Conservation (phyloP, 2,113 vertebrate genomes). For the Phyllostomus discolor region DNA sequence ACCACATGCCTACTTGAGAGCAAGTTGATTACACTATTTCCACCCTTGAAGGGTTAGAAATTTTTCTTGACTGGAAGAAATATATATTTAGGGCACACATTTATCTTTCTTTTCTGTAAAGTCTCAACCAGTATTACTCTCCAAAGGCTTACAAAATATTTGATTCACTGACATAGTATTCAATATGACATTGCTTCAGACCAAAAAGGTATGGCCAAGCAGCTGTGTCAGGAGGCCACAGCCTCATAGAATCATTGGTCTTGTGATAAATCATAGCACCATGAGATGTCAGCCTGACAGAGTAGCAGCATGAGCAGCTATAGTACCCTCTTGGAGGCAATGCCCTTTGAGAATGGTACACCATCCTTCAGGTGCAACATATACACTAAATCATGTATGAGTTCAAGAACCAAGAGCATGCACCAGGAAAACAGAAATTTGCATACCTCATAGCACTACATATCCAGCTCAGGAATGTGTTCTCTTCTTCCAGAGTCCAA, state of each 20-base stretch:
- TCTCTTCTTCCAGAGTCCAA: neutral
- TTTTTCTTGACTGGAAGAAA: neutral
- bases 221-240: neutral
- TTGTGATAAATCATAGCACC: neutral
- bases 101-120: neutral
- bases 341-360: neutral
- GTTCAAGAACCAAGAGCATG: neutral
- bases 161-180: neutral
- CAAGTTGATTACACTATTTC: neutral
- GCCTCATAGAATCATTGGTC: neutral
- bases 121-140: neutral
- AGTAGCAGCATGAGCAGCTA: neutral
- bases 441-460: neutral
- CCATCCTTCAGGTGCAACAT: neutral
- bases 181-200: neutral
- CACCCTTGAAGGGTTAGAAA: neutral
- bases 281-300: neutral
- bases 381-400: neutral
- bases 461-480: neutral
- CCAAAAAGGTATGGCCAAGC: neutral
- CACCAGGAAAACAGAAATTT: constrained; percentile 52
- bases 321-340: accelerated
- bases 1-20: neutral
- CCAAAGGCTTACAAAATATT: neutral
- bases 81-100: neutral